Conservation (phyloP, 2,113 vertebrate species). For the Planiliza haematocheilus region DNA sequence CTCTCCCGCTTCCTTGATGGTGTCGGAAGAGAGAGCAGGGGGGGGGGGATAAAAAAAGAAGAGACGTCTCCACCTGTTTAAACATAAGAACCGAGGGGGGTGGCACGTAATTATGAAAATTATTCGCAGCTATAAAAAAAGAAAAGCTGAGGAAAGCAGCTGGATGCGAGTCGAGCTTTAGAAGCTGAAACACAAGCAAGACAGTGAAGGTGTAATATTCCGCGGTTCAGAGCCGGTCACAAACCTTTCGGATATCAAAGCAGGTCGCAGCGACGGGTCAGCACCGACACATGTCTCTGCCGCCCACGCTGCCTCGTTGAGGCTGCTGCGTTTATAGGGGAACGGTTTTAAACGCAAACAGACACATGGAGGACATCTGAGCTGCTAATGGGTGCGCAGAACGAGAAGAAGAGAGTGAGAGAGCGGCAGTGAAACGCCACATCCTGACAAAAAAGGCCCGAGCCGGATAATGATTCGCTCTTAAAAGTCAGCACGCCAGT, state of each 20-base stretch:
- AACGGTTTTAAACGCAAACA: slow-evolving; percentile 64
- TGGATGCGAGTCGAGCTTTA: slow-evolving; percentile 49
- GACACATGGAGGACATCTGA: slow-evolving; percentile 74
- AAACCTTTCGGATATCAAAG: slow-evolving; percentile 75
- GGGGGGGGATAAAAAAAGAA: slow-evolving; percentile 25
- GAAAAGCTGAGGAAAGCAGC: slow-evolving; percentile 55
- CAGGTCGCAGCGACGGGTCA: slow-evolving; percentile 65
- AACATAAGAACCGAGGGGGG: slow-evolving; percentile 58
- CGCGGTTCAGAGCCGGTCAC: slow-evolving; percentile 65
- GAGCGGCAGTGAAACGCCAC: slow-evolving; percentile 39
- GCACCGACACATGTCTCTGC: slow-evolving; percentile 41
- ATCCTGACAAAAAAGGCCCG: slow-evolving; percentile 52
- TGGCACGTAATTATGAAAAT: slow-evolving; percentile 76
- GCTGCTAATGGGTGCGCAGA: slow-evolving; percentile 60
- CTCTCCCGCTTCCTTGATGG: slow-evolving; percentile 35
- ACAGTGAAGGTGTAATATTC: slow-evolving; percentile 71
- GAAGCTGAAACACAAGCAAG: slow-evolving; percentile 72
- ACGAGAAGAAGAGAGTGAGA: slow-evolving; percentile 41
- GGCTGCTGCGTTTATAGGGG: slow-evolving; percentile 50
- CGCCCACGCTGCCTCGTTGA: slow-evolving; percentile 29
- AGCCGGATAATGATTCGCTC: slow-evolving; percentile 62
- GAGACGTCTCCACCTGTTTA: slow-evolving; percentile 66
- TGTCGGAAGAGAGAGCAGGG: slow-evolving; percentile 37
- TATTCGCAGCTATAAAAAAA: slow-evolving; percentile 77
- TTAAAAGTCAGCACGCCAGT: slow-evolving; percentile 44